Evolutionary conservation across 2,888 invertebrate species (phyloP).

Genomic region (Drosophila neoperkinsi): DNA sequence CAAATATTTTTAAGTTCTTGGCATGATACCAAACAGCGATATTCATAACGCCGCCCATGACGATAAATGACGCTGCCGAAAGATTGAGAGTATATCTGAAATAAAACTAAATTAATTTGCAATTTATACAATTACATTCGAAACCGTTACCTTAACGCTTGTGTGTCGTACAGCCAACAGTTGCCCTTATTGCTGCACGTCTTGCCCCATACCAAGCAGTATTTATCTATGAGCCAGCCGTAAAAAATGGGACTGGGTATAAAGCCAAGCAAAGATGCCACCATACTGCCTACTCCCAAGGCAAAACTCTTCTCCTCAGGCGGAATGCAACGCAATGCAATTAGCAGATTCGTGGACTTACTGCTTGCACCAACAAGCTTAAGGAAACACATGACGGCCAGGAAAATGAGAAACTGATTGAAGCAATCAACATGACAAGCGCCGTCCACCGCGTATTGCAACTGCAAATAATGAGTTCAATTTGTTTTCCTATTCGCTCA

Average conservation of each 20-base stretch:
- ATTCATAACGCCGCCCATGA: conserved; percentile 88
- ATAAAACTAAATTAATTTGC: neutral
- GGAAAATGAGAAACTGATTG: conserved; percentile 86
- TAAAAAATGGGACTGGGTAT: conserved; percentile 91
- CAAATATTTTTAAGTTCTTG: conserved; percentile 89
- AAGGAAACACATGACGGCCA: conserved; percentile 86
- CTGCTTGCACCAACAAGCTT: conserved; percentile 87
- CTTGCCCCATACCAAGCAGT: conserved; percentile 90
- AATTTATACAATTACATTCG: neutral
- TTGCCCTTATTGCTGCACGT: conserved; percentile 89
- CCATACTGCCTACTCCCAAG: conserved; percentile 88
- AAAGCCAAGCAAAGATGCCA: conserved; percentile 88
- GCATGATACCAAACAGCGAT: conserved; percentile 88
- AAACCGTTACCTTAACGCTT: conserved; percentile 84
- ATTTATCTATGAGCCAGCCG: conserved; percentile 88
- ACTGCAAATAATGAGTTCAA: conserved; percentile 22
- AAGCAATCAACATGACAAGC: conserved; percentile 87
- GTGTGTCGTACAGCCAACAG: conserved; percentile 90
- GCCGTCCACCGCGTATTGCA: conserved; percentile 77
- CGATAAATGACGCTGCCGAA: conserved; percentile 87
- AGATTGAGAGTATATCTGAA: conserved; percentile 87
- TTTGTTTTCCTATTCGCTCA: neutral
- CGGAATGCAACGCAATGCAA: conserved; percentile 88
- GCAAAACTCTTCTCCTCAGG: conserved; percentile 89
- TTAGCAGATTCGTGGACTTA: conserved; percentile 87